Conservation (phyloP, 35 echinoderm and acorn worm genomes). For the Nesometra sesokonis region DNA sequence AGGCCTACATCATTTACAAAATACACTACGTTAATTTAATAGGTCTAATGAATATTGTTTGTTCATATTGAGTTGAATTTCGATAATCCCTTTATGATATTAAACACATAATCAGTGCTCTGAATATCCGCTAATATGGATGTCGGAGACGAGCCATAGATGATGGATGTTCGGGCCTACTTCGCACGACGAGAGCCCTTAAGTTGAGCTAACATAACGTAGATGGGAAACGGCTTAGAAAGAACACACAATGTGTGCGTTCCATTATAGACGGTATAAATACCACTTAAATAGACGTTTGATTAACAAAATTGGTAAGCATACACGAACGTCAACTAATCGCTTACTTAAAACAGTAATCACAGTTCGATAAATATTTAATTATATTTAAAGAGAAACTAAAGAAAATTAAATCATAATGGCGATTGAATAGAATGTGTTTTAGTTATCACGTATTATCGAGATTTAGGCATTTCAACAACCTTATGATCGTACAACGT, state of each 20-base stretch:
- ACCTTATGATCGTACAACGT: too few species aligned
- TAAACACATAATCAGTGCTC: too few species aligned
- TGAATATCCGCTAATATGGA: neutral
- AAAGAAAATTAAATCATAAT: neutral
- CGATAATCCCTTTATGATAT: too few species aligned
- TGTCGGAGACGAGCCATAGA: neutral
- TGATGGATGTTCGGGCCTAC: neutral
- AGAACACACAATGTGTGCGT: neutral
- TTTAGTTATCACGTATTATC: too few species aligned
- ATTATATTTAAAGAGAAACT: neutral
- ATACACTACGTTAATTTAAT: too few species aligned
- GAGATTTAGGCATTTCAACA: too few species aligned
- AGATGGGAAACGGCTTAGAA: neutral
- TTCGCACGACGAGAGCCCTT: neutral
- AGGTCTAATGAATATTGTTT: too few species aligned
- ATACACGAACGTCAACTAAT: neutral
- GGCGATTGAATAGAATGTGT: neutral
- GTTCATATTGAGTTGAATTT: too few species aligned
- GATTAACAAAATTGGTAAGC: neutral
- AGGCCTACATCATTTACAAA: too few species aligned
- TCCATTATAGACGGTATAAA: neutral
- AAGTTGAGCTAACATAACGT: neutral
- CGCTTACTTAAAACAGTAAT: neutral
- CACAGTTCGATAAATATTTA: neutral
- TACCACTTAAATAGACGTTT: neutral